phyloP scores from a whole-genome alignment of 1,140 invertebrate genomes.

The Drosophila rhopaloa region DNA sequence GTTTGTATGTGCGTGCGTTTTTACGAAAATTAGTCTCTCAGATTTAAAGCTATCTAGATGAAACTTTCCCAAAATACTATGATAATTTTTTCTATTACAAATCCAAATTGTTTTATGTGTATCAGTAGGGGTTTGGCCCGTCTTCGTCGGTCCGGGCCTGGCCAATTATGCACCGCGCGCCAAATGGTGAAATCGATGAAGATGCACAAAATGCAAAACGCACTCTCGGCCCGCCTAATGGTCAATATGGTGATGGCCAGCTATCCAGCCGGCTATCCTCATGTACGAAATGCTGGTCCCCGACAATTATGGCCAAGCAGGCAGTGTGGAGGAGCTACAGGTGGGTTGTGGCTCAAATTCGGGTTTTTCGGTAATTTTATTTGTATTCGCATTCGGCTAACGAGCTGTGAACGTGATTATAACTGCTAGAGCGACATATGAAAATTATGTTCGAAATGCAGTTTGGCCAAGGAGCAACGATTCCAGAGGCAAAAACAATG shows the following conservation, averaged over 20 bases:
- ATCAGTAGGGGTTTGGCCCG: conserved; percentile 24
- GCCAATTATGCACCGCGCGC: conserved; percentile 77
- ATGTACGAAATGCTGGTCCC: conserved; percentile 65
- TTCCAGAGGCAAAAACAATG: conserved; percentile 61
- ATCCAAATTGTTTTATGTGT: conserved; percentile 1
- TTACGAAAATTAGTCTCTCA: too few species aligned
- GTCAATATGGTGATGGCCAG: conserved; percentile 58
- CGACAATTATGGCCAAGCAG: conserved; percentile 76
- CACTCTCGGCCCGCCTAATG: conserved; percentile 73
- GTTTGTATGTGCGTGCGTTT: too few species aligned
- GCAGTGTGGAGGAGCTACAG: conserved; percentile 55
- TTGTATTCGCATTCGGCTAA: conserved; percentile 68
- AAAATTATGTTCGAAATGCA: conserved; percentile 81
- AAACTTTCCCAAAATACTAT: too few species aligned
- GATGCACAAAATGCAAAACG: conserved; percentile 81
- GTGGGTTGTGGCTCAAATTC: conserved; percentile 58
- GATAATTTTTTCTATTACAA: too few species aligned
- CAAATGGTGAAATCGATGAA: conserved; percentile 82
- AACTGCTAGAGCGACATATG: conserved; percentile 77
- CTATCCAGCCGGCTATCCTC: conserved; percentile 32
- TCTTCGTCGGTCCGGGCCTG: conserved; percentile 46
- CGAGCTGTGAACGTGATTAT: conserved; percentile 82
- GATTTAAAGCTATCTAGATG: too few species aligned
- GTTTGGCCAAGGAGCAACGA: conserved; percentile 51
- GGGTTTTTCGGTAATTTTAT: conserved; percentile 52